Evolutionary conservation across 1,140 invertebrate genomes (phyloP), one percentile per base, ranked within the genome.

Genomic region (Drosophila mayri): DNA sequence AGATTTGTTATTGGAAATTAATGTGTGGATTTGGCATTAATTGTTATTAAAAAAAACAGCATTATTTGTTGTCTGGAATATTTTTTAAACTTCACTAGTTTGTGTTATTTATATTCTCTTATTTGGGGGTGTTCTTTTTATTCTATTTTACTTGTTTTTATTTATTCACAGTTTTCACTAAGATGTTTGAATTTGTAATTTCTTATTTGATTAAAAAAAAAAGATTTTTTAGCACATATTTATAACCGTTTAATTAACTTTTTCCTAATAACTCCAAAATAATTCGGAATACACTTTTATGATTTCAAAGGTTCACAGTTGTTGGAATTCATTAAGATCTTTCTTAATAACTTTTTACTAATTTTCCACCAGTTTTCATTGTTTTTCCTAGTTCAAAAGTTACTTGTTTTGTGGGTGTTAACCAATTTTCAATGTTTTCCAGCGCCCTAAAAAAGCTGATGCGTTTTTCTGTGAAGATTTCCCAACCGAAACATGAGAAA

Each of bases 401-500:
- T 14, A 38, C 41, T 18, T 16, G 25, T 59, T 60, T 46, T 60
- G 6, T 3, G 14, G 12, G 37, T 32, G 20, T 44, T 50, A 38
- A 72, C n/a, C 11, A 37, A 49, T 50, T 50, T 44, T 52, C 6
- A 2, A 16, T 38, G 14, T 32, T 32, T 37, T 46, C 46, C 32
- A 49, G n/a, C 30, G 67, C 32, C 50, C 55, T 60, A 8, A 25
- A 64, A 32, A 58, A 58, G 16, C 62, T 44, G 28, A 35, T 44
- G 4, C 16, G 55, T 80, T 80, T 22, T 54, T 44, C 38, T 59
- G 18, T 72, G 25, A 32, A 60, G 66, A 72, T 72, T 72, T 72
- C 66, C 44, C 68, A 72, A 72, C 66, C 12, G n/a, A 72, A 72
- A 72, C 67, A 58, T 72, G 54, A 60, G 68, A 72, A 72, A 37